Percentiles rank a stretch among this genome's conserved stretches.
phyloP scores from a whole-genome alignment of 2,797 vertebrate species.

The Anguilla anguilla region DNA sequence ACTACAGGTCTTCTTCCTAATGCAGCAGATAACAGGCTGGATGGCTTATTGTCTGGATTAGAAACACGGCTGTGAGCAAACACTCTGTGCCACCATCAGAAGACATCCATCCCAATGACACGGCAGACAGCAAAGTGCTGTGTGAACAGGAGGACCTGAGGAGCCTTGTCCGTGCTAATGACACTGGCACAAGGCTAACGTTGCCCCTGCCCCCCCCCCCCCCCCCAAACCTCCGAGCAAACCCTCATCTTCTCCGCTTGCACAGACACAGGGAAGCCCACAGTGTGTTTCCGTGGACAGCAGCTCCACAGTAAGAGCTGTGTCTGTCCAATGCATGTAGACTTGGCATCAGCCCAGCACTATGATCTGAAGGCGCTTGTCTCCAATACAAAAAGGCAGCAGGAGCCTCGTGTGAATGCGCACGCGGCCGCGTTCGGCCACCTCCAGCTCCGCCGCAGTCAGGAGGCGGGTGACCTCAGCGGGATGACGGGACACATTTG shows the following conservation, averaged over 20 bases:
- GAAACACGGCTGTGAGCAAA: conserved; percentile 67
- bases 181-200: not conserved
- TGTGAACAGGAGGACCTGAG: not conserved
- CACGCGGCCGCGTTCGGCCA: not conserved
- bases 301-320: not conserved
- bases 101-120: not conserved
- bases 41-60: conserved; percentile 47
- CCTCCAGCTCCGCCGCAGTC: not conserved
- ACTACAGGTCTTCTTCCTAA: conserved; percentile 62
- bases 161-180: not conserved
- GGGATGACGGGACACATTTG: not conserved
- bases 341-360: not conserved
- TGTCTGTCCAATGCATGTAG: not conserved
- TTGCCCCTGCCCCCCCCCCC: not conserved
- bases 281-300: not conserved
- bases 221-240: not conserved
- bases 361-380: not conserved
- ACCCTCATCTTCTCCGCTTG: not conserved
- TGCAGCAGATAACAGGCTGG: conserved; percentile 59
- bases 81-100: conserved; percentile 35
- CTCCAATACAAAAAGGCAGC: not conserved
- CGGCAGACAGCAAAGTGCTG: not conserved
- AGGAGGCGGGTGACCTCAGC: not conserved
- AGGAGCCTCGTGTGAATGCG: not conserved
- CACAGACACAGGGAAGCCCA: not conserved